These are phyloP conservation scores for Sanderia malayensis DNA, from an alignment of 30 jellyfish, hydroid and myxozoan genomes.

Conservation along the genomic window DNA sequence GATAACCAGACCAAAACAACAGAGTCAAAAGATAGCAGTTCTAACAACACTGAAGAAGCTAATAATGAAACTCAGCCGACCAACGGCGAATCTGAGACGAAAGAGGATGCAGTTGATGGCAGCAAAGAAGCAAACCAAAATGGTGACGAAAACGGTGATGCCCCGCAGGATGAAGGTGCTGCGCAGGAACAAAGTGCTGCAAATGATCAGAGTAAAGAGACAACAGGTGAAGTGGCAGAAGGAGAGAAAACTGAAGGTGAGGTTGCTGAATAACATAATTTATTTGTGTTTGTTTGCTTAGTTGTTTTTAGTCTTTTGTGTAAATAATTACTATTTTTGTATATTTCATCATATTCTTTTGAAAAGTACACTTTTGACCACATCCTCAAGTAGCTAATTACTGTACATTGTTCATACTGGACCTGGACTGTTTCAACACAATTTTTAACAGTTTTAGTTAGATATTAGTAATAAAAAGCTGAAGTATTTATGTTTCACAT, in stretches of 20 bases:
- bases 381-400: too few species aligned
- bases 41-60: background rate
- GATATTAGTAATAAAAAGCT: too few species aligned
- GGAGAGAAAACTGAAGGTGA: constrained; percentile 11
- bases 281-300: background rate
- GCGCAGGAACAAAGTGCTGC: constrained; percentile 7
- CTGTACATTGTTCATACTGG: too few species aligned
- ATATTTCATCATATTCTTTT: background rate
- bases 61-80: background rate
- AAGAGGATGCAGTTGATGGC: background rate
- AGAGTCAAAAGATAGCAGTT: background rate
- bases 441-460: too few species aligned
- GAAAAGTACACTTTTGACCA: too few species aligned
- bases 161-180: background rate
- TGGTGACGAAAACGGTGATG: constrained; percentile 4
- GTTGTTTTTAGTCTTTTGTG: constrained; percentile 4
- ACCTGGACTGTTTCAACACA: too few species aligned
- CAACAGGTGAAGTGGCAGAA: background rate
- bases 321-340: constrained; percentile 12
- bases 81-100: background rate
- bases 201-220: background rate
- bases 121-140: background rate
- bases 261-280: background rate
- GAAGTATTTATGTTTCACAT: too few species aligned
- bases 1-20: background rate